Base-by-base conservation (phyloP, 2,797 vertebrate species). In the Dallia pectoralis region DNA sequence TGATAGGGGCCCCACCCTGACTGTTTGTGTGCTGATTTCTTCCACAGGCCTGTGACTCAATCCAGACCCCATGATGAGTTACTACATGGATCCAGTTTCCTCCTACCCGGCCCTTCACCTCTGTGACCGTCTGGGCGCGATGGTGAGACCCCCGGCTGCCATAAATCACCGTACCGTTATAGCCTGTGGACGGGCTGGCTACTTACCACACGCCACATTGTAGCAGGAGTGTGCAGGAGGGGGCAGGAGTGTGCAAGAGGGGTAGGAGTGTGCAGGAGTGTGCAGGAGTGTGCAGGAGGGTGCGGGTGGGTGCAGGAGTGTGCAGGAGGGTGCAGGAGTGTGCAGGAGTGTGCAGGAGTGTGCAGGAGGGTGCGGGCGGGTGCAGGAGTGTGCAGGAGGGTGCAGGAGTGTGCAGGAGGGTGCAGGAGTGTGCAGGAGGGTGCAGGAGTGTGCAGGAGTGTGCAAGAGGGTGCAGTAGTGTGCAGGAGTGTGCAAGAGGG, bases 31-130 rank as follows among this genome's bases (percentile, higher is more conserved):
- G 84, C 88, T 91, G 88, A 91, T 92, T 86, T 88, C 75, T 88
- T 84, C 82, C 88, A 80, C 91, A 92, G 91, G 86, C 88, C 85
- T 81, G 86, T 82, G 87, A 79, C 82, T 86, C 79, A 83, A 86
- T 86, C 79, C 84, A 86, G 89, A 88, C 89, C 82, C 74, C 79
- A 84, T 78, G 84, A 99, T 98, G 97, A 99, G 93, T 93, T 98
- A 98, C 92, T 97, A 96, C 82, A 79, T 93, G 93, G 95, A 97
- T 91, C 91, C 95, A 71, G 77, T 94, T 86, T 90, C 93, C 7
- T 89, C 91, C 82, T 93, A 81, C 79, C 77, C 92, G 30, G 89
- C 88, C 82, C 90, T 94, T 87, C 96, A 95, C 77, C 87, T 93
- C 70, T 86, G 91, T 67, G 85, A 92, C 85, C 91, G 92, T 79